Base-by-base conservation (phyloP, 1,140 invertebrate species). In the Aphelinus certus region DNA sequence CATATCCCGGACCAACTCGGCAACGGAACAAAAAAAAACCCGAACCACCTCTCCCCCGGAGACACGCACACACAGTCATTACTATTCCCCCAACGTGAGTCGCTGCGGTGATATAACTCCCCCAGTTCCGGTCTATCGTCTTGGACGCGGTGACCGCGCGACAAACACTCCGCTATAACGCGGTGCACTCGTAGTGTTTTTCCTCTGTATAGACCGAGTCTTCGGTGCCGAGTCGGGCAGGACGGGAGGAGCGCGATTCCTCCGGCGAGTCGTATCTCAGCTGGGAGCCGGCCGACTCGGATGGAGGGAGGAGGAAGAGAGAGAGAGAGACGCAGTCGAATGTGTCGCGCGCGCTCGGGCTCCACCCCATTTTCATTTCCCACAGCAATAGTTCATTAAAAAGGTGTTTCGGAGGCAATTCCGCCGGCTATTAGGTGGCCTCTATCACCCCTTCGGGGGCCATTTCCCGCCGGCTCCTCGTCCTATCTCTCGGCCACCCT, bases 321-420 rank as follows among this genome's bases (percentile, higher is more conserved):
- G 43, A 71, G 58, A 75, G 42, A 57, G 57, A 75, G 56, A 73
- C 65, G 56, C 4, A 69, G 73, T 75, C 66, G 57, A 4, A 75
- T 56, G 73, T 75, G 26, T 26, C 26, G 26, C 67, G 60, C 10
- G 60, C 7, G 9, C 63, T 58, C n/a, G 2, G 66, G 79, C n/a
- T 83, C 80, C 88, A 86, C 87, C 86, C 88, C 87, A 84, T 88
- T 90, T 90, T 90, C 89, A 90, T 90, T 91, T 90, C 88, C 89
- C 88, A 86, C 84, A 87, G 87, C 90, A 90, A 91, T 91, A 91
- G 90, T 91, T 91, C 91, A 91, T 91, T 91, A 91, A 91, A 91
- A 90, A 91, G 90, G 90, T 91, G 90, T 91, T 91, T 91, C 88
- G 86, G 86, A 88, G 88, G 89, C 90, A 89, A 90, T 91, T 91